Evolutionary conservation across 2,888 invertebrate genomes (phyloP).

Genomic region (Cheilosia vernalis): DNA sequence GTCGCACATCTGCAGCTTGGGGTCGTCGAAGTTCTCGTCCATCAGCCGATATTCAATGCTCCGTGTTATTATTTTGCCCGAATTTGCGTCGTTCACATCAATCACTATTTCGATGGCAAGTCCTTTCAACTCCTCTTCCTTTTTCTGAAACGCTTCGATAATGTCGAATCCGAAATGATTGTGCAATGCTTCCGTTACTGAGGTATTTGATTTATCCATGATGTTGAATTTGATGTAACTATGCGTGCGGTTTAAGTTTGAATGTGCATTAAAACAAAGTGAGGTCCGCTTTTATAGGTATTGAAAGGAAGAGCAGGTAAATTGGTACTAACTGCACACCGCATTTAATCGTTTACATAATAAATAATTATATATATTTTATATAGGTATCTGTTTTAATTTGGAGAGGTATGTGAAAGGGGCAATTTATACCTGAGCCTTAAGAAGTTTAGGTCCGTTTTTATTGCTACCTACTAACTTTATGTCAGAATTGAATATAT

Average conservation of each 20-base stretch:
- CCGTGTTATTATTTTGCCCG: too few relatives aligned
- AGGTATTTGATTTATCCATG: neutral
- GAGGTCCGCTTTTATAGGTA: neutral
- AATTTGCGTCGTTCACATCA: constrained; percentile 5
- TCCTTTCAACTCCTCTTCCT: constrained; percentile 3
- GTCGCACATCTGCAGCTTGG: neutral
- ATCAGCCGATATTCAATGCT: neutral
- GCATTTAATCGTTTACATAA: neutral
- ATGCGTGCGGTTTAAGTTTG: neutral
- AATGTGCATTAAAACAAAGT: neutral
- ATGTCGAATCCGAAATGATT: constrained; percentile 7
- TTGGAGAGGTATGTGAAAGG: too few relatives aligned
- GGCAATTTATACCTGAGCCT: too few relatives aligned
- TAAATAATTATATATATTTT: neutral
- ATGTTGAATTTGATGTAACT: neutral
- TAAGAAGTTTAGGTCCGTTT: too few relatives aligned
- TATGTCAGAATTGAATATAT: too few relatives aligned
- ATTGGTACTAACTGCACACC: neutral
- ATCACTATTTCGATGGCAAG: constrained; percentile 14
- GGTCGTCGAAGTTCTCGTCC: neutral
- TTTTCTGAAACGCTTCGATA: constrained; percentile 10
- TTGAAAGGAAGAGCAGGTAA: neutral
- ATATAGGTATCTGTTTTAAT: neutral
- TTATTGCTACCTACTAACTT: too few relatives aligned
- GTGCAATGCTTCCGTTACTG: neutral